Percentiles rank a stretch among this genome's conserved stretches.
These are phyloP conservation scores for Chelonia mydas DNA, from an alignment of 2,797 vertebrate species.

Conservation along the genomic window DNA sequence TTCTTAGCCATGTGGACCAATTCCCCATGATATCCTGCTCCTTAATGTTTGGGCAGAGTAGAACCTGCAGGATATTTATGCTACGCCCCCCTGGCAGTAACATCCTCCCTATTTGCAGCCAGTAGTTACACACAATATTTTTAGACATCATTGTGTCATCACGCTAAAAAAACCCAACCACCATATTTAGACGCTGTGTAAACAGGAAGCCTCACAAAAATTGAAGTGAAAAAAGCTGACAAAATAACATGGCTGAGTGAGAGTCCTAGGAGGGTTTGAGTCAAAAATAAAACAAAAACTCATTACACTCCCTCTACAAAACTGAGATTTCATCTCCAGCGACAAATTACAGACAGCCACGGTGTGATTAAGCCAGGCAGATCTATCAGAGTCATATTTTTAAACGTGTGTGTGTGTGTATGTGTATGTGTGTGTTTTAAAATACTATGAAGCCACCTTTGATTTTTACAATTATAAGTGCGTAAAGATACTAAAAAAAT, in stretches of 20 bases:
- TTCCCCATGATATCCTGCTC: constrained; percentile 18
- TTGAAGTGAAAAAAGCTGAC: background rate
- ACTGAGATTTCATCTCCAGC: constrained; percentile 23
- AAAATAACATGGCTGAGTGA: background rate
- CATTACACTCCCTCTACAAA: background rate
- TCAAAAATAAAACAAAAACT: background rate
- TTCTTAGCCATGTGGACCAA: constrained; percentile 10
- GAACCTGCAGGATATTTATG: constrained; percentile 66
- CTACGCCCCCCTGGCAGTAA: constrained; percentile 43
- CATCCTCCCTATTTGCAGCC: constrained; percentile 59
- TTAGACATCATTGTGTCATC: constrained; percentile 70
- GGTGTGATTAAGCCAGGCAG: constrained; percentile 1
- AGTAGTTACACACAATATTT: constrained; percentile 74
- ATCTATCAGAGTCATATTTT: background rate
- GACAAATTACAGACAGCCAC: constrained; percentile 32
- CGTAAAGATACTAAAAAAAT: background rate
- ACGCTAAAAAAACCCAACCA: constrained; percentile 36
- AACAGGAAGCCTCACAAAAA: constrained; percentile 72
- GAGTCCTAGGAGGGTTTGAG: background rate
- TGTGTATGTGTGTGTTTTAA: background rate
- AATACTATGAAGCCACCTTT: background rate
- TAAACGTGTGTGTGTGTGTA: background rate
- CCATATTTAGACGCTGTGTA: constrained; percentile 54
- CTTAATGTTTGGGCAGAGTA: constrained; percentile 48
- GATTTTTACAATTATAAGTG: background rate